These are phyloP conservation scores for Drosophila yooni DNA, from an alignment of 2,888 invertebrate genomes.

Conservation along the genomic window DNA sequence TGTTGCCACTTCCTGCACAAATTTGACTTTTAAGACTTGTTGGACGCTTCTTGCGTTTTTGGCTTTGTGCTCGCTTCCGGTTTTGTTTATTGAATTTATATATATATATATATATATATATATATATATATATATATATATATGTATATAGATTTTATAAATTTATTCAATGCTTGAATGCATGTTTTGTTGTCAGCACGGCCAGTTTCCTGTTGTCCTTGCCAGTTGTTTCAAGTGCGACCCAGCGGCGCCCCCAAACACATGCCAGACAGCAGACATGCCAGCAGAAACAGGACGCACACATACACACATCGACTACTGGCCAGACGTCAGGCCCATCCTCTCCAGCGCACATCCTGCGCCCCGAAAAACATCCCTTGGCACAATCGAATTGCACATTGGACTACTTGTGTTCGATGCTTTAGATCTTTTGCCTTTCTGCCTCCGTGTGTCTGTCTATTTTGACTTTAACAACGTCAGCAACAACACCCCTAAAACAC, in stretches of 20 bases:
- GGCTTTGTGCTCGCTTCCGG: conserved; percentile 31
- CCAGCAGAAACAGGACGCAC: conserved; percentile 24
- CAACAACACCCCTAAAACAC: conserved; percentile 65
- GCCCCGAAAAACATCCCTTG: conserved; percentile 63
- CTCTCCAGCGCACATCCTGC: conserved; percentile 39
- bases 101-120: conserved; percentile 4
- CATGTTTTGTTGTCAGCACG: conserved; percentile 54
- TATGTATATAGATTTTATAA: conserved; percentile 15
- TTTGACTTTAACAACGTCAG: conserved; percentile 80
- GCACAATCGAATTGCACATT: conserved; percentile 61
- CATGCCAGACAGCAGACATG: conserved; percentile 44
- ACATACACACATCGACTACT: conserved; percentile 12
- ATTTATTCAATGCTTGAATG: conserved; percentile 57
- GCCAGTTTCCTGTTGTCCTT: conserved; percentile 53
- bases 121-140: conserved; percentile 26
- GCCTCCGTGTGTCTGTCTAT: conserved; percentile 53
- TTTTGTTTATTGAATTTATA: conserved; percentile 69
- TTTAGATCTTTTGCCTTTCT: conserved; percentile 29
- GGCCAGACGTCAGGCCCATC: conserved; percentile 41
- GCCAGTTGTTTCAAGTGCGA: conserved; percentile 54
- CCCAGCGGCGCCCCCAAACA: conserved; percentile 38
- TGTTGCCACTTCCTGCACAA: conserved; percentile 36
- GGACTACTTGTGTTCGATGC: conserved; percentile 26
- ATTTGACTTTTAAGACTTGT: conserved; percentile 39
- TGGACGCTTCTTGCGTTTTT: conserved; percentile 10